Percentiles rank a stretch among this genome's conserved stretches.
Evolutionary conservation across 1,140 invertebrate species (phyloP).

Genomic region (Pogonomyrmex barbatus): DNA sequence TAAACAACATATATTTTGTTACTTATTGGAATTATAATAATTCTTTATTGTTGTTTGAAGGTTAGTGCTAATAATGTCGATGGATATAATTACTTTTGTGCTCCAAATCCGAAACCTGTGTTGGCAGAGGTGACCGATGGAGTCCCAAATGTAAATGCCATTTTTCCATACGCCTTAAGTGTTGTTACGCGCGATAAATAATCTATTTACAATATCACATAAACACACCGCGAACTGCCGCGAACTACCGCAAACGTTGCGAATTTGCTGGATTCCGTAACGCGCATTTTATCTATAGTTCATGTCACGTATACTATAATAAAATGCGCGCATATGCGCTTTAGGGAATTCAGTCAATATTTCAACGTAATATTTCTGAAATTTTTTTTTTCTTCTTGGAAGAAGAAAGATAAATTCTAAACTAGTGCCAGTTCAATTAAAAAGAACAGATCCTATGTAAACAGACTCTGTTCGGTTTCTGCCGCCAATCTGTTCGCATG

Average conservation of each 20-base stretch:
- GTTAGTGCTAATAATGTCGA: background rate
- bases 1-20: background rate
- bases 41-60: conserved; percentile 22
- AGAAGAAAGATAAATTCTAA: no score
- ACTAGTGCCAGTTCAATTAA: no score
- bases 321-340: no score
- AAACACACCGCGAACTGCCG: background rate
- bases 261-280: no score
- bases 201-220: conserved; percentile 21
- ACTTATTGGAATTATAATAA: background rate
- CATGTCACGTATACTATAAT: no score
- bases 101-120: conserved; percentile 77
- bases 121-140: conserved; percentile 74
- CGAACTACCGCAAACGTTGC: background rate
- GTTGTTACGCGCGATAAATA: background rate
- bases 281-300: no score
- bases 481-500: no score
- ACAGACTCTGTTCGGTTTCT: no score
- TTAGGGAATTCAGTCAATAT: no score
- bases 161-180: background rate
- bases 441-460: no score
- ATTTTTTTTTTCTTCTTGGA: no score
- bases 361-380: no score
- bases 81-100: conserved; percentile 74
- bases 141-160: conserved; percentile 79